Conservation (phyloP, 2,888 invertebrate genomes). For the Drosophila robusta region DNA sequence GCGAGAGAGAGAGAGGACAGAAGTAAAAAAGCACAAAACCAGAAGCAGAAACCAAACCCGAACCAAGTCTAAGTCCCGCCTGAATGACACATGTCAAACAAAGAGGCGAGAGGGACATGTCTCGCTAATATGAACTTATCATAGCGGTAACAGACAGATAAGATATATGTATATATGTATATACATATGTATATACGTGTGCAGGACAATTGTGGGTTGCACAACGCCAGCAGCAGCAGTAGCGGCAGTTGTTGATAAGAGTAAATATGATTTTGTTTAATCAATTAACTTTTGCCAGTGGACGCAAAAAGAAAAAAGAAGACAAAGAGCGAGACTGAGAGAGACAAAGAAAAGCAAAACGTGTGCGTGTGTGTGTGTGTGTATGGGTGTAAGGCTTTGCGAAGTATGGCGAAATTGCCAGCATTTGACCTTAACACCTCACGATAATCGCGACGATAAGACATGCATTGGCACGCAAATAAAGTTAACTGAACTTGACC, state of each 20-base stretch:
- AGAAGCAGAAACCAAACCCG: conserved; percentile 18
- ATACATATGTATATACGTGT: conserved; percentile 15
- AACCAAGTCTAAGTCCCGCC: conserved; percentile 32
- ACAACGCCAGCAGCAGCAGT: conserved; percentile 21
- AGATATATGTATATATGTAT: conserved; percentile 29
- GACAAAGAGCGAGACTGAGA: not conserved
- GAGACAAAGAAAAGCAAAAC: not conserved
- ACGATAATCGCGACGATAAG: conserved; percentile 12
- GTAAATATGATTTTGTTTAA: conserved; percentile 51
- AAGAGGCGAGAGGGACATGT: not conserved
- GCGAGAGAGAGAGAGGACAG: conserved; percentile 1
- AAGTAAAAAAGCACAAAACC: not conserved
- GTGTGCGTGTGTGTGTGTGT: conserved; percentile 9
- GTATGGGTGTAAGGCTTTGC: conserved; percentile 14
- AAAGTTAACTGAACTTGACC: conserved; percentile 35
- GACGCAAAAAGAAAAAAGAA: not conserved
- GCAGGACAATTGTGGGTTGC: conserved; percentile 37
- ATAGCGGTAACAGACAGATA: conserved; percentile 34
- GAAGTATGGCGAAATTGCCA: conserved; percentile 24
- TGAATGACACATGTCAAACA: conserved; percentile 35
- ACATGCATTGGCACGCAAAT: conserved; percentile 2
- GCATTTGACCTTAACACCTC: conserved; percentile 38
- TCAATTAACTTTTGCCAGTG: conserved; percentile 36
- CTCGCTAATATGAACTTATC: conserved; percentile 37
- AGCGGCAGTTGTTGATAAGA: conserved; percentile 44